Percentiles rank a stretch among this genome's conserved stretches.
Conservation (phyloP, 2,113 vertebrate genomes). For the Pelobates fuscus region DNA sequence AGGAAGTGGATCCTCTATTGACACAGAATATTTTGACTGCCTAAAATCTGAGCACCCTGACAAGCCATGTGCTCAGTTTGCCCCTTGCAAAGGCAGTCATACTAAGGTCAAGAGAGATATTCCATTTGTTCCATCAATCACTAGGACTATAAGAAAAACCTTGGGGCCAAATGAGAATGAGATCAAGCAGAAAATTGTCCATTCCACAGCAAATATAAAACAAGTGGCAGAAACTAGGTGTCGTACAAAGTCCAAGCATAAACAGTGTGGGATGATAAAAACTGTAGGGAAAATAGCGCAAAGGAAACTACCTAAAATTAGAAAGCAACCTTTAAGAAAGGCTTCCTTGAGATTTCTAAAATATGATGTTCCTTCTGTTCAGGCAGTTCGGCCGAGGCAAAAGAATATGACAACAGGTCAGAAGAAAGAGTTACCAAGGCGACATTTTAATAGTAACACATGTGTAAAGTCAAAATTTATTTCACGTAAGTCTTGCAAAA, state of each 20-base stretch:
- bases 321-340: conserved; percentile 58
- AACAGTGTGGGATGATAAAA: conserved; percentile 47
- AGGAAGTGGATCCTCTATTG: conserved; percentile 53
- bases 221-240: conserved; percentile 53
- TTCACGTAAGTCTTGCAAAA: conserved; percentile 12
- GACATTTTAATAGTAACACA: not conserved
- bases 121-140: conserved; percentile 55
- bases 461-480: conserved; percentile 6
- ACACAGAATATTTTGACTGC: conserved; percentile 49
- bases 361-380: conserved; percentile 54
- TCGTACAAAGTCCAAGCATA: conserved; percentile 48
- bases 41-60: conserved; percentile 48
- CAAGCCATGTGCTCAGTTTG: conserved; percentile 57
- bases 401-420: conserved; percentile 55
- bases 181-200: conserved; percentile 55
- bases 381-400: conserved; percentile 56
- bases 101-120: conserved; percentile 50
- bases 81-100: conserved; percentile 54
- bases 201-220: conserved; percentile 57
- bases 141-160: conserved; percentile 48
- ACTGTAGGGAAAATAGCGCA: conserved; percentile 49
- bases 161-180: conserved; percentile 50
- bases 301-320: conserved; percentile 56
- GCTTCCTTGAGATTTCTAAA: conserved; percentile 50
- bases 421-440: conserved; percentile 57